phyloP scores from a whole-genome alignment of 2,888 invertebrate genomes.

The Byasa hedistus region DNA sequence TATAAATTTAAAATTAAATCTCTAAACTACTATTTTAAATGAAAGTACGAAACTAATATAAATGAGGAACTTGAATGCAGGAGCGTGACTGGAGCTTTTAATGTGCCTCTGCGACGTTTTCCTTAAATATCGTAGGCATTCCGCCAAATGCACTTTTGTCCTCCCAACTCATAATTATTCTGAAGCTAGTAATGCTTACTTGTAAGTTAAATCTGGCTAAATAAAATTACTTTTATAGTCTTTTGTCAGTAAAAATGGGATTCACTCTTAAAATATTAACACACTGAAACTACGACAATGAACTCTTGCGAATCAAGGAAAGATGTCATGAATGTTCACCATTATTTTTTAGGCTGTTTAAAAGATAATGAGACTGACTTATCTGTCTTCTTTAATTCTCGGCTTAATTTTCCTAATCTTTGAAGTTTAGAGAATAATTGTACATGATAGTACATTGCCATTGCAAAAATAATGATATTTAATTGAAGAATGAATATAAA shows the following conservation, averaged over 20 bases:
- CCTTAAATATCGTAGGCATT: conserved; percentile 17
- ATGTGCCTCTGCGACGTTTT: conserved; percentile 9
- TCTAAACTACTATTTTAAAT: neutral
- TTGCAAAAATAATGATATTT: too few species aligned
- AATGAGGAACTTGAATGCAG: conserved; percentile 7
- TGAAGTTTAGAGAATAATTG: too few species aligned
- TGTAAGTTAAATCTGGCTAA: neutral
- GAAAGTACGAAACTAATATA: conserved; percentile 8
- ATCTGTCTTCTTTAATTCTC: neutral
- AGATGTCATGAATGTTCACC: neutral
- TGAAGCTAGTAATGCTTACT: neutral
- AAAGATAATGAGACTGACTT: too few species aligned
- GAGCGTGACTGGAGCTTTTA: conserved; percentile 18
- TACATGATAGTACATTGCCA: too few species aligned
- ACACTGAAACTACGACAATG: neutral
- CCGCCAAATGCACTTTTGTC: conserved; percentile 20
- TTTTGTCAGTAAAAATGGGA: neutral
- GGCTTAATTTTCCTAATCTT: too few species aligned
- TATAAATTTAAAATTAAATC: neutral
- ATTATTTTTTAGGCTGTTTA: too few species aligned
- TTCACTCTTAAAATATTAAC: neutral
- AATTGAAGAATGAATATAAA: too few species aligned
- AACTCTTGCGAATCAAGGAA: neutral
- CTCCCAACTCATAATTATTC: neutral
- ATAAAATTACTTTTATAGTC: neutral